Percentiles rank a stretch among this genome's conserved stretches.
These are phyloP conservation scores for Pelochelys cantorii DNA, from an alignment of 2,797 vertebrate species.

Conservation along the genomic window DNA sequence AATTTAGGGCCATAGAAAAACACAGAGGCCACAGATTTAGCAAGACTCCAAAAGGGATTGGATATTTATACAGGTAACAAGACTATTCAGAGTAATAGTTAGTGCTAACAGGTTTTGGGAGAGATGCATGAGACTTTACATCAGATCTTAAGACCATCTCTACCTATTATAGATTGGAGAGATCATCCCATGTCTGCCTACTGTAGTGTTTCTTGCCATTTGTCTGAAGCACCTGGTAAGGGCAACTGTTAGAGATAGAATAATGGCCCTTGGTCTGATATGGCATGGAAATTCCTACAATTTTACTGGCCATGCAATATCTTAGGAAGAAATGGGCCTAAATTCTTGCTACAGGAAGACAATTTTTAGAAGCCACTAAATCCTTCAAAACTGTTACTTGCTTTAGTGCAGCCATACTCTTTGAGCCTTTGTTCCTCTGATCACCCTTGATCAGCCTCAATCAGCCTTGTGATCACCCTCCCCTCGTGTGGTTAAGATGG, in stretches of 20 bases:
- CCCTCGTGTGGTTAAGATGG: too few relatives aligned
- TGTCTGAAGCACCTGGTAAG: not conserved
- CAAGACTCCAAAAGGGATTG: not conserved
- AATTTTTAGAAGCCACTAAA: not conserved
- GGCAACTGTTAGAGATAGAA: not conserved
- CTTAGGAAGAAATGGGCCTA: not conserved
- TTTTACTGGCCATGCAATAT: not conserved
- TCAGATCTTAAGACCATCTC: not conserved
- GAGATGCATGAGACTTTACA: too few relatives aligned
- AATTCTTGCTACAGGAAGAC: not conserved
- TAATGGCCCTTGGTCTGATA: not conserved
- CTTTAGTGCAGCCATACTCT: not conserved
- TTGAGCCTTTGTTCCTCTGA: too few relatives aligned
- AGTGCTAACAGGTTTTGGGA: not conserved
- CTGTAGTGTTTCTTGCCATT: not conserved
- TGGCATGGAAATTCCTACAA: not conserved
- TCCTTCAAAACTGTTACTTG: not conserved
- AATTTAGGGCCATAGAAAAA: not conserved
- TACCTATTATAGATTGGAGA: not conserved
- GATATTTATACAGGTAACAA: not conserved
- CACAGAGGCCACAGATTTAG: not conserved
- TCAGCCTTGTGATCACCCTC: too few relatives aligned
- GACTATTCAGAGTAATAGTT: not conserved
- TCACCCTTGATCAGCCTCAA: too few relatives aligned
- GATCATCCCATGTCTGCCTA: not conserved